Percentiles rank a stretch among this genome's conserved stretches.
Conservation (phyloP, 2,888 invertebrate genomes). For the Drosophila affinis region DNA sequence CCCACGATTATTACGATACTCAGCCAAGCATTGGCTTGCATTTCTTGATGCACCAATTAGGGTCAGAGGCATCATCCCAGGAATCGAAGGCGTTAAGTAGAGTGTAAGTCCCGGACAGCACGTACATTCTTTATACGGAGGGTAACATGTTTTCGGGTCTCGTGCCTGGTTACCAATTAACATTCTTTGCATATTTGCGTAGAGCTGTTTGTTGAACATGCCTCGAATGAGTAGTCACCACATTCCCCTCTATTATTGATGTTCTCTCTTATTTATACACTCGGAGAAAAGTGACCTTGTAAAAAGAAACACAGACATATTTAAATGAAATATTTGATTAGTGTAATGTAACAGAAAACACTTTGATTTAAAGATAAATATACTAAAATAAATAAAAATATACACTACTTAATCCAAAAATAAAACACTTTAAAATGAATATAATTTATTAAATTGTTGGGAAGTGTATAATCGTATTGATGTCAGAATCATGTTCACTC, state of each 20-base stretch:
- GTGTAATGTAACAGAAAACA: too few relatives aligned
- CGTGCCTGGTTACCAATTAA: conserved; percentile 9
- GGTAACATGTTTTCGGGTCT: background rate
- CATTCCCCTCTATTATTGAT: background rate
- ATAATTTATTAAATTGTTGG: too few relatives aligned
- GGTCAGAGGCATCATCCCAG: conserved; percentile 51
- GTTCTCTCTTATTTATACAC: background rate
- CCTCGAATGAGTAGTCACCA: background rate
- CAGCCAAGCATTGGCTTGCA: conserved; percentile 47
- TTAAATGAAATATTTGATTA: too few relatives aligned
- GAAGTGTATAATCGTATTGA: too few relatives aligned
- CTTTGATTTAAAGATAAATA: too few relatives aligned
- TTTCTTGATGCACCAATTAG: conserved; percentile 66
- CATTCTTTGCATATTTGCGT: conserved; percentile 38
- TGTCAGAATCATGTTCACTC: too few relatives aligned
- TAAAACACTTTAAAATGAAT: too few relatives aligned
- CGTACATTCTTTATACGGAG: conserved; percentile 1
- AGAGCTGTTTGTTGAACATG: conserved; percentile 11
- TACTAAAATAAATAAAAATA: too few relatives aligned
- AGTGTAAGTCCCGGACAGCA: background rate
- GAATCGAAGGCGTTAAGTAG: background rate
- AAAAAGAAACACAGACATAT: too few relatives aligned
- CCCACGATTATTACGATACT: conserved; percentile 55
- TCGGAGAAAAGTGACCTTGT: background rate
- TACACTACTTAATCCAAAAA: too few relatives aligned